phyloP scores from a whole-genome alignment of 1,140 invertebrate genomes.

The Anastrepha ludens region DNA sequence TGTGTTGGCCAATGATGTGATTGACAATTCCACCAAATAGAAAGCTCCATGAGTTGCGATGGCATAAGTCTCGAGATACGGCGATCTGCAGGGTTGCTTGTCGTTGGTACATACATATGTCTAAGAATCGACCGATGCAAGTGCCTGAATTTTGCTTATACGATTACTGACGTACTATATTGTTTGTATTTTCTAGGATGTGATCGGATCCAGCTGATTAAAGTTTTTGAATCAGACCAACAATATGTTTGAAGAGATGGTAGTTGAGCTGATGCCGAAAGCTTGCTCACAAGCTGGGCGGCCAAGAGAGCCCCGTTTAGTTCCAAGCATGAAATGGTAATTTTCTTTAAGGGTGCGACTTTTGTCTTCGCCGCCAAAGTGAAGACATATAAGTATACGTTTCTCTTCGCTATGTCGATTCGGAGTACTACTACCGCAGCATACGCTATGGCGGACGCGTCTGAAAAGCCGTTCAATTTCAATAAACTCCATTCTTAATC shows the following conservation, averaged over 20 bases:
- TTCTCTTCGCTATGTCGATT: neutral
- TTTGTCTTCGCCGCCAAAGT: neutral
- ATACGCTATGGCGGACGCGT: neutral
- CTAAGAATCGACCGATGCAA: neutral
- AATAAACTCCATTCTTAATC: neutral
- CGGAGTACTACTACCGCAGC: neutral
- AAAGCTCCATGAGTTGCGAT: neutral
- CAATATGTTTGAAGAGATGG: neutral
- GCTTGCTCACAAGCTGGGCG: neutral
- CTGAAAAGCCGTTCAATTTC: neutral
- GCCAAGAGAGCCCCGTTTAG: neutral
- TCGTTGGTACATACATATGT: neutral
- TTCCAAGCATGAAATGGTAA: neutral
- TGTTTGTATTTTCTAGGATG: constrained; percentile 19
- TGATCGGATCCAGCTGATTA: constrained; percentile 36
- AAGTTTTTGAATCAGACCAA: constrained; percentile 35
- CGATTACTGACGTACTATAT: constrained; percentile 5
- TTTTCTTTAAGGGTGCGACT: constrained; percentile 6
- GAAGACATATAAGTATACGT: neutral
- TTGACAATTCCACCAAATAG: too few species aligned
- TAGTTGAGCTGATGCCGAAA: neutral
- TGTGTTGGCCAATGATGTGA: neutral
- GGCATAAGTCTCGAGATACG: neutral
- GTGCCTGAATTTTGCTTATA: constrained; percentile 3
- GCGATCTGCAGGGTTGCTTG: neutral